These are phyloP conservation scores for Nothura maculosa DNA, from an alignment of 2,797 vertebrate genomes.

Conservation along the genomic window DNA sequence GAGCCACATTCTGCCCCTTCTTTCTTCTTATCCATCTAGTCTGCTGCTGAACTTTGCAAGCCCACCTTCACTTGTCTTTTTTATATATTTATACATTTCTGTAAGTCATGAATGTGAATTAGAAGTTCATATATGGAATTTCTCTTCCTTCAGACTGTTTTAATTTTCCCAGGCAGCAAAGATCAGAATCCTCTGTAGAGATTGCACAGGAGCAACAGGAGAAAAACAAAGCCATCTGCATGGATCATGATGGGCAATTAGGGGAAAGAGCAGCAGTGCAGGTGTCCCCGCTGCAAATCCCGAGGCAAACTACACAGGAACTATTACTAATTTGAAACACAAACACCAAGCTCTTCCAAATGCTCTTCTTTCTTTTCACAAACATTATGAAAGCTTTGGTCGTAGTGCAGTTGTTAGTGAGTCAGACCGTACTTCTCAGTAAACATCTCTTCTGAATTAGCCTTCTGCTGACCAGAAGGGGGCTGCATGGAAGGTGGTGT, in stretches of 20 bases:
- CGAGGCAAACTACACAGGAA: background rate
- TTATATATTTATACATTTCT: background rate
- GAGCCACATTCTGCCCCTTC: background rate
- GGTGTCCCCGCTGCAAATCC: background rate
- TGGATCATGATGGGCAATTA: background rate
- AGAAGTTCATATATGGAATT: background rate
- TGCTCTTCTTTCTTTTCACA: background rate
- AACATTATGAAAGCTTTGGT: background rate
- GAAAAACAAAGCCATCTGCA: background rate
- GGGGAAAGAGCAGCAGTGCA: background rate
- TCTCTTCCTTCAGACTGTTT: background rate
- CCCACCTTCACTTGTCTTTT: background rate
- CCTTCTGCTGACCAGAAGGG: background rate
- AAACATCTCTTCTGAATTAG: background rate
- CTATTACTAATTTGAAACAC: background rate
- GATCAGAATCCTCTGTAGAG: background rate
- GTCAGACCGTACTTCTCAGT: background rate
- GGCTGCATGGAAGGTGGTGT: rapidly evolving
- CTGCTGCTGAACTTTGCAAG: background rate
- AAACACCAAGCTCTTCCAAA: background rate
- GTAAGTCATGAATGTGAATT: background rate
- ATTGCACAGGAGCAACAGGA: background rate
- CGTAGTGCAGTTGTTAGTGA: background rate
- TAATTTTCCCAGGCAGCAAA: background rate
- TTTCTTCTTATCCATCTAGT: background rate